Evolutionary conservation across 2,797 vertebrate species (phyloP), one percentile per base, ranked within the genome.

Genomic region (Ciconia nigra): DNA sequence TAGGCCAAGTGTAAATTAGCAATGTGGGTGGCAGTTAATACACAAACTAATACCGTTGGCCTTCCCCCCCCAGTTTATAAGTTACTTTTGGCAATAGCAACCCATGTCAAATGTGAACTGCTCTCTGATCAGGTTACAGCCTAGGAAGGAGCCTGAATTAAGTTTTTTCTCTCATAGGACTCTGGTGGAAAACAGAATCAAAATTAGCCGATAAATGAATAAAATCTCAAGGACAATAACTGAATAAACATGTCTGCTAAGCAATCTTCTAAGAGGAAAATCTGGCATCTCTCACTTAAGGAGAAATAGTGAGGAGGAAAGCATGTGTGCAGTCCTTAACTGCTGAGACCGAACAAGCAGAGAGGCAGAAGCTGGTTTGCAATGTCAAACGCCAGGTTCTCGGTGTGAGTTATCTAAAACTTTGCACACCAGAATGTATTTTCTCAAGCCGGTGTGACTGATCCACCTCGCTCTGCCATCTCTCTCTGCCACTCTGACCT

Each of bases 161-260:
- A 49, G 20, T 54, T 93, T 88, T 88, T 61, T 41, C 42, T 89
- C 83, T 83, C 83, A 3, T 3, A 85, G 66, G 88, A 51, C 19
- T 24, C 1, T 1, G 1, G 46, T 62, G 47, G 87, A 88, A 96
- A 95, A 91, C 42, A 90, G 80, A 94, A 96, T 83, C 52, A 61
- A 90, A 90, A 83, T 80, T 78, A 91, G 26, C 29, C 61, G 87
- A 18, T 90, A 87, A 96, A 74, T 20, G 44, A 95, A 90, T 93
- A 83, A 86, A 78, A 90, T 42, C 76, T 93, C 93, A 95, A 95
- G 93, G 87, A 91, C 95, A 71, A 17, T 20, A 80, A 54, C 46
- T 35, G 44, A 72, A 62, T 61, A 49, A 93, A 58, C 20, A 5
- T 8, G 26, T 74, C 28, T 83, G 72, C 47, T 67, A 63, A 86